Evolutionary conservation across 2,888 invertebrate species (phyloP).

Genomic region (Chrysina gloriosa): DNA sequence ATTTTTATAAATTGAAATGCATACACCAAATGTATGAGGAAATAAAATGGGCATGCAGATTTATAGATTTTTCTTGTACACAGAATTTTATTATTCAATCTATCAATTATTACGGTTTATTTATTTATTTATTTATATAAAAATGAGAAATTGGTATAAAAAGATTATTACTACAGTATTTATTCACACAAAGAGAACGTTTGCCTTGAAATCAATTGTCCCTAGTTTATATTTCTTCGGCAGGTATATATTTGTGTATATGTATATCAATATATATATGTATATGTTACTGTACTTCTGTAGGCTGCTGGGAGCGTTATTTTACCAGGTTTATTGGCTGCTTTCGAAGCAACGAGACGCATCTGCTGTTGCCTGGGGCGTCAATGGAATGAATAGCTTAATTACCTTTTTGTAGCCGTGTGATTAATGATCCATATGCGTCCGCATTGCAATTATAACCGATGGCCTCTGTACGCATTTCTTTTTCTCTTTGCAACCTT

Average conservation of each 20-base stretch:
- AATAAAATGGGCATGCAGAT: too few relatives aligned
- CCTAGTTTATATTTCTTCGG: neutral
- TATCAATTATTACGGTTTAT: too few relatives aligned
- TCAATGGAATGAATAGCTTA: slow-evolving; percentile 61
- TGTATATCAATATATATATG: neutral
- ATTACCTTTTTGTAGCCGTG: slow-evolving; percentile 60
- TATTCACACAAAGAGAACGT: too few relatives aligned
- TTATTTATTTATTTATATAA: too few relatives aligned
- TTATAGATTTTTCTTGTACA: too few relatives aligned
- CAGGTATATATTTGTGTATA: neutral
- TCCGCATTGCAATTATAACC: slow-evolving; percentile 56
- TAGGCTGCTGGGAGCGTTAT: slow-evolving; percentile 21
- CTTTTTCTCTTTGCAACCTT: slow-evolving; percentile 38
- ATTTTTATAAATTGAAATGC: too few relatives aligned
- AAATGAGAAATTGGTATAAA: too few relatives aligned
- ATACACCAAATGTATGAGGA: too few relatives aligned
- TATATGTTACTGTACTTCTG: slow-evolving; percentile 4
- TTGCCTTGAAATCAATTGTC: too few relatives aligned
- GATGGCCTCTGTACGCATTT: slow-evolving; percentile 27
- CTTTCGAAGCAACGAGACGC: slow-evolving; percentile 44
- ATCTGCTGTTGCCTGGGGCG: slow-evolving; percentile 51
- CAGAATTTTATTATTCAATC: too few relatives aligned
- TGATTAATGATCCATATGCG: slow-evolving; percentile 62
- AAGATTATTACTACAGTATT: too few relatives aligned
- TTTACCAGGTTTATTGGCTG: slow-evolving; percentile 35